Evolutionary conservation across 2,113 vertebrate species (phyloP).

Genomic region (Heptranchias perlo): DNA sequence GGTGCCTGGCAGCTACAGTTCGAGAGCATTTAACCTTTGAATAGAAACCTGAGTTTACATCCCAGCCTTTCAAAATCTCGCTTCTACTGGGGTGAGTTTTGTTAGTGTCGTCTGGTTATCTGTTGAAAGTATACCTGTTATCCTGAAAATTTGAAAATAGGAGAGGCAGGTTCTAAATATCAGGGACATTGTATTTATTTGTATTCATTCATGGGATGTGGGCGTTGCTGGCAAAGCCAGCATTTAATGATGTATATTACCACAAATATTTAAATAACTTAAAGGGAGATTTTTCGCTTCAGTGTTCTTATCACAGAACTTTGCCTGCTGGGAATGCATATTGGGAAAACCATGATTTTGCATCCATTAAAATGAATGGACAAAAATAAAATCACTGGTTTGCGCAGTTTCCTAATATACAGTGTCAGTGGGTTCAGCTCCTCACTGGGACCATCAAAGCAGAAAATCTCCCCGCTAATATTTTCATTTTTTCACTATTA

Average conservation of each 20-base stretch:
- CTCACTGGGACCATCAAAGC: background rate
- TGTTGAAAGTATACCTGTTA: background rate
- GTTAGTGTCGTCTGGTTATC: background rate
- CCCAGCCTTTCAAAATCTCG: background rate
- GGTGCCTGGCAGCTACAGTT: background rate
- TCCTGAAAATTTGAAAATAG: slow-evolving; percentile 13
- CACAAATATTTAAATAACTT: background rate
- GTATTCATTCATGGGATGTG: too few relatives aligned
- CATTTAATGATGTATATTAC: background rate
- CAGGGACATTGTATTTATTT: too few relatives aligned
- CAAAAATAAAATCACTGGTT: background rate
- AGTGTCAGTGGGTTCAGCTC: background rate
- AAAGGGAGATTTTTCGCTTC: background rate
- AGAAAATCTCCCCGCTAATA: slow-evolving; percentile 2
- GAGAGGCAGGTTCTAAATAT: background rate
- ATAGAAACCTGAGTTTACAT: background rate
- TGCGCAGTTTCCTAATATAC: background rate
- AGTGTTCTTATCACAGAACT: background rate
- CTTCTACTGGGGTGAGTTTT: background rate
- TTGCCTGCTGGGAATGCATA: background rate
- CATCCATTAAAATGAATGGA: background rate
- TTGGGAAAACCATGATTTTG: background rate
- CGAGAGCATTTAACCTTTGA: background rate
- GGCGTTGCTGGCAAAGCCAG: too few relatives aligned
- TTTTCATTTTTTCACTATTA: background rate